Evolutionary conservation across 2,113 vertebrate species (phyloP).

Genomic region (Mustela lutreola): DNA sequence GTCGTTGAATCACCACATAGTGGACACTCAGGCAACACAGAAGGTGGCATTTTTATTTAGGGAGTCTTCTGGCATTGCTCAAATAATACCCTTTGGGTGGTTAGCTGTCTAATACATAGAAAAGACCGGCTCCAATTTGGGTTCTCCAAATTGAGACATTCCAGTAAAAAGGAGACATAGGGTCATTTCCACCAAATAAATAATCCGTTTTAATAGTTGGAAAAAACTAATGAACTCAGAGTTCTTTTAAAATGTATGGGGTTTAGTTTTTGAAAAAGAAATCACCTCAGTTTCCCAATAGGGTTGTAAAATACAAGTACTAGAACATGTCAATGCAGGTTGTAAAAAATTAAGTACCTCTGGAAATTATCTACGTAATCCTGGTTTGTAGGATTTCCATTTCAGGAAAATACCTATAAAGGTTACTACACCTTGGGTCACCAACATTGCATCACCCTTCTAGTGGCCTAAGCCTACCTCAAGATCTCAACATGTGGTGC

Average conservation of each 20-base stretch:
- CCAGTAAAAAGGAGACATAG: conserved; percentile 14
- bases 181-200: conserved; percentile 38
- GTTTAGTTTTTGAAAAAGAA: conserved; percentile 51
- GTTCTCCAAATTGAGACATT: neutral
- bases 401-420: conserved; percentile 34
- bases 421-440: neutral
- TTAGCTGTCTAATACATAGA: neutral
- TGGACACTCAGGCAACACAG: neutral
- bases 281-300: conserved; percentile 28
- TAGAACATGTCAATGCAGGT: neutral
- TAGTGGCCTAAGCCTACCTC: neutral
- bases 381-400: conserved; percentile 46
- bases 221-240: conserved; percentile 51
- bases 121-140: neutral
- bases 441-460: neutral
- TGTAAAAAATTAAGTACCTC: conserved; percentile 50
- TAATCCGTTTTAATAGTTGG: conserved; percentile 37
- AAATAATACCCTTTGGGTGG: neutral
- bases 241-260: conserved; percentile 39
- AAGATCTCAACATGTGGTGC: accelerated
- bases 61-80: neutral
- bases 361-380: conserved; percentile 34
- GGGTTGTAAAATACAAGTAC: conserved; percentile 55
- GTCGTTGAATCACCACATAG: neutral
- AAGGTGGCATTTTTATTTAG: neutral